These are phyloP conservation scores for Dynastes grantii DNA, from an alignment of 2,888 invertebrate genomes.

Conservation along the genomic window DNA sequence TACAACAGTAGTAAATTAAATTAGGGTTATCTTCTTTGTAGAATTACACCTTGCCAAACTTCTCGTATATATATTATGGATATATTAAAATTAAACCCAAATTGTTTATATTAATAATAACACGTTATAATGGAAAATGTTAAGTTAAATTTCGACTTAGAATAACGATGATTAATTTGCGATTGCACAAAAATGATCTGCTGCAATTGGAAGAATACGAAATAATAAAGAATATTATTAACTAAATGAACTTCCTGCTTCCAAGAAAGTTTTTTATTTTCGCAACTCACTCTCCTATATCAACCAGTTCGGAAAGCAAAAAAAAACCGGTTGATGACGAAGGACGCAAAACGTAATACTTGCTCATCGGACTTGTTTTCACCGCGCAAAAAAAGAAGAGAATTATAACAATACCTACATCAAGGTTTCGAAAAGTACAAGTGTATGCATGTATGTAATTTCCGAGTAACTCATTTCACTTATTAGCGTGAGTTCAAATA, in stretches of 20 bases:
- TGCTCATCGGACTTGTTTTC: constrained; percentile 1
- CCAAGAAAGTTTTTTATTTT: constrained; percentile 13
- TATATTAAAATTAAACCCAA: no score
- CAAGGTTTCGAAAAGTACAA: constrained; percentile 5
- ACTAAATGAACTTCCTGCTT: constrained; percentile 1
- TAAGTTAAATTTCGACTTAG: no score
- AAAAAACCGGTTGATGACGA: neutral
- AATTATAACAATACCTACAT: neutral
- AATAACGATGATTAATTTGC: no score
- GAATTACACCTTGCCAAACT: no score
- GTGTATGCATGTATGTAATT: neutral
- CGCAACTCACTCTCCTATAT: neutral
- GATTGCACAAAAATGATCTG: no score
- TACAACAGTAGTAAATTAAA: no score
- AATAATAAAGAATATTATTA: no score
- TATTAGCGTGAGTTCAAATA: neutral
- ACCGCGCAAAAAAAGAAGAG: neutral
- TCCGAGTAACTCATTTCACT: constrained; percentile 17
- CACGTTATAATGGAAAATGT: no score
- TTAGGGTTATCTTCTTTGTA: no score
- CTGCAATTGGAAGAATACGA: no score
- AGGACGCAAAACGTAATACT: neutral
- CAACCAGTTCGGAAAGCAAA: neutral
- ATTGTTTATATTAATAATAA: no score
- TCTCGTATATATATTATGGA: no score